A percentile compares a stretch with the other conserved stretches of the same genome.
Conservation (phyloP, 1,140 invertebrate species). For the Choristoneura fumiferana region DNA sequence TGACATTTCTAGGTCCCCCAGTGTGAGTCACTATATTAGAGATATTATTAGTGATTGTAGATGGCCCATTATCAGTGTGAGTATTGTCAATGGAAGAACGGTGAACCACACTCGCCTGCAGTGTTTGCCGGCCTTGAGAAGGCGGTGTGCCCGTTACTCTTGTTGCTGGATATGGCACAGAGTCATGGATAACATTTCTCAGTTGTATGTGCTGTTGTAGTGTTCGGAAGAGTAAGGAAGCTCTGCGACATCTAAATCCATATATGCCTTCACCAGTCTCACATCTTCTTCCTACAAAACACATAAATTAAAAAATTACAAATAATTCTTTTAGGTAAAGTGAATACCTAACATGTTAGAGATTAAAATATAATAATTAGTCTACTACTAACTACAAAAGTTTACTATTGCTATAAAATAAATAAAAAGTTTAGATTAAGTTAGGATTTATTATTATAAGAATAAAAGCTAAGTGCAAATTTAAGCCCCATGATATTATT, state of each 20-base stretch:
- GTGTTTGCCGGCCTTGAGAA: conserved; percentile 61
- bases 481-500: too few relatives aligned
- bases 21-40: conserved; percentile 39
- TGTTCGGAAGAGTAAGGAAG: conserved; percentile 94
- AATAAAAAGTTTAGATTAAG: too few relatives aligned
- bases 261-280: conserved; percentile 95
- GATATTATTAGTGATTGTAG: conserved; percentile 41
- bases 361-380: too few relatives aligned
- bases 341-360: background rate
- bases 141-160: conserved; percentile 58
- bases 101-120: conserved; percentile 66
- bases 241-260: conserved; percentile 94
- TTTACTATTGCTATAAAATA: too few relatives aligned
- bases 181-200: conserved; percentile 79
- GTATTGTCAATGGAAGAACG: conserved; percentile 68
- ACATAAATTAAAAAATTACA: conserved; percentile 20
- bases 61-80: conserved; percentile 38
- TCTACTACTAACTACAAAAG: too few relatives aligned
- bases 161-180: conserved; percentile 78
- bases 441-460: too few relatives aligned
- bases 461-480: too few relatives aligned
- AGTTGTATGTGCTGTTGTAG: conserved; percentile 91
- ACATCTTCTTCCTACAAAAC: conserved; percentile 86
- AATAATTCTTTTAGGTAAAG: background rate
- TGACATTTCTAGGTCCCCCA: conserved; percentile 46